These are phyloP conservation scores for Coelinius sp. DNA, from an alignment of 2,888 invertebrate species.

Conservation along the genomic window DNA sequence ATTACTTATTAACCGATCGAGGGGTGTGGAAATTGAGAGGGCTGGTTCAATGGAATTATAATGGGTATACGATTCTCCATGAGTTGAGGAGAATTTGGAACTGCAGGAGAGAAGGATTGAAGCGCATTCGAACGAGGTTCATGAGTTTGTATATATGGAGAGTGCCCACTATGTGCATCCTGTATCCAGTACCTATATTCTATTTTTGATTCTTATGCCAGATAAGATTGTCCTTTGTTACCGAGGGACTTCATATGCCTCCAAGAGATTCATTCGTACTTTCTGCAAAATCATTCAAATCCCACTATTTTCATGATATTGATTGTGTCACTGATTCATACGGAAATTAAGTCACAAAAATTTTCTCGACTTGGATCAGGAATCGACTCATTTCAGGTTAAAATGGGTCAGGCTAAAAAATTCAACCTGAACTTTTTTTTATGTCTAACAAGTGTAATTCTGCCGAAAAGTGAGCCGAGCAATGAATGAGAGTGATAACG, in stretches of 20 bases:
- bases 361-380: no score
- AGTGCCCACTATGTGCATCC: conserved; percentile 63
- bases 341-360: no score
- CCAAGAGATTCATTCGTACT: not conserved
- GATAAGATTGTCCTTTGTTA: conserved; percentile 69
- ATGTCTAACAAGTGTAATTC: no score
- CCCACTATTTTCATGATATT: conserved; percentile 15
- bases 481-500: conserved; percentile 55
- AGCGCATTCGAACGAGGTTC: not conserved
- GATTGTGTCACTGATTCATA: not conserved
- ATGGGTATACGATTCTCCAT: conserved; percentile 22
- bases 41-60: conserved; percentile 33
- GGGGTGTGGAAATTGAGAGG: conserved; percentile 34
- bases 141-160: conserved; percentile 53
- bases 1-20: conserved; percentile 30
- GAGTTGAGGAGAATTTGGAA: not conserved
- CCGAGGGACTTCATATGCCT: conserved; percentile 60
- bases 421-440: no score
- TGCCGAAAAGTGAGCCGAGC: no score
- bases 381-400: no score
- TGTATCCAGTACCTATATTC: conserved; percentile 64
- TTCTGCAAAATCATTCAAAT: not conserved
- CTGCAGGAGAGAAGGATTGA: not conserved
- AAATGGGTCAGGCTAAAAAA: no score
- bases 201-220: conserved; percentile 68